phyloP scores from a whole-genome alignment of 2,797 vertebrate species.

The Phrynocephalus forsythii region DNA sequence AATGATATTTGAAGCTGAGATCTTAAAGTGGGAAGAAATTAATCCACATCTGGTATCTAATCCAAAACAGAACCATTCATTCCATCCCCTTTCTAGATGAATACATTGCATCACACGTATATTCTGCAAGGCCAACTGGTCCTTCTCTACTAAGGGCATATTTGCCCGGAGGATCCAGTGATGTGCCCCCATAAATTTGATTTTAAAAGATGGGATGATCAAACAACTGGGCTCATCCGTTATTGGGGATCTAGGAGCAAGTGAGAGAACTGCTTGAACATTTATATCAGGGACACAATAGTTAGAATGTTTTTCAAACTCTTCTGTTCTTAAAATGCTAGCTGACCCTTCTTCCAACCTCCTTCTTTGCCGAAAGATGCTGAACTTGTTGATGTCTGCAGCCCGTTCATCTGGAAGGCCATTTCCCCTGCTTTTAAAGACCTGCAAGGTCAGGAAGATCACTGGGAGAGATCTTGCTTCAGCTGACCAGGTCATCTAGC shows the following conservation, averaged over 20 bases:
- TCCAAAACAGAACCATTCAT: background rate
- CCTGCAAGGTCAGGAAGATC: no score
- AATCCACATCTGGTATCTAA: background rate
- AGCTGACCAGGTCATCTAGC: background rate
- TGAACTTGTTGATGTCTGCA: background rate
- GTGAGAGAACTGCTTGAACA: background rate
- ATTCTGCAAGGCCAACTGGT: background rate
- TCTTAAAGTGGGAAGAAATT: slow-evolving; percentile 19
- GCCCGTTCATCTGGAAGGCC: background rate
- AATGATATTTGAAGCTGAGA: slow-evolving; percentile 16
- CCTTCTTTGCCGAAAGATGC: background rate
- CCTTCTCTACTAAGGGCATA: background rate
- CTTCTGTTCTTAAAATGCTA: background rate
- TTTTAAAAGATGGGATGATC: background rate
- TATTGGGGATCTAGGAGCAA: background rate
- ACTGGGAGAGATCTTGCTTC: background rate
- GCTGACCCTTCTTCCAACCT: background rate
- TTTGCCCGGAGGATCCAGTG: background rate
- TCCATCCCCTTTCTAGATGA: background rate
- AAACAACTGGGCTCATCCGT: background rate
- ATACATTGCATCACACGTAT: background rate
- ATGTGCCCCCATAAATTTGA: no score
- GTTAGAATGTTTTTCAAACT: background rate
- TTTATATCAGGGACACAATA: background rate
- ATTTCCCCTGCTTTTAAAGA: background rate